Evolutionary conservation across 2,888 invertebrate genomes (phyloP).

Genomic region (Synanthedon myopaeformis): DNA sequence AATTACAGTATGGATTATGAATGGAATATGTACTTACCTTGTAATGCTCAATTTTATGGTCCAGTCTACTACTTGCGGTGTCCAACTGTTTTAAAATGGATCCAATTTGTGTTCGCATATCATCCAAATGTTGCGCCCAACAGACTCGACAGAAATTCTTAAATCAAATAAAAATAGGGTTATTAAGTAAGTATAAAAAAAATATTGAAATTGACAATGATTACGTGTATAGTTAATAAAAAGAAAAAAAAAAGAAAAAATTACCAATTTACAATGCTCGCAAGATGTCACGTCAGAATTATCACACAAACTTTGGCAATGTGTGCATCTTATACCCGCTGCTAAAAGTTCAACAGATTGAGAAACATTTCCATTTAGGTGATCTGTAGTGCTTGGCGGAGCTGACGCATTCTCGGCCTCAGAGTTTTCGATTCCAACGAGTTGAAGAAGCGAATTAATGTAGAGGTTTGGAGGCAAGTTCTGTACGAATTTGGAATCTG

Average conservation of each 20-base stretch:
- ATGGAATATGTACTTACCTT: conserved; percentile 41
- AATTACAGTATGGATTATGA: not conserved
- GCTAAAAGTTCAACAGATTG: conserved; percentile 46
- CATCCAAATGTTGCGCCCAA: conserved; percentile 71
- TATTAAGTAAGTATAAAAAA: no score
- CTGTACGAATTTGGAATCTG: conserved; percentile 61
- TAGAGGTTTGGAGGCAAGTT: conserved; percentile 76
- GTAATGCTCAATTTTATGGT: conserved; percentile 69
- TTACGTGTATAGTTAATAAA: no score
- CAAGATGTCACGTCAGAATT: conserved; percentile 43
- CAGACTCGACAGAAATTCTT: conserved; percentile 73
- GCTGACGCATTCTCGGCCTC: conserved; percentile 27
- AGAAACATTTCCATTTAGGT: conserved; percentile 4
- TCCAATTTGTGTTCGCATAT: conserved; percentile 68
- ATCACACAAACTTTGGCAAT: conserved; percentile 49
- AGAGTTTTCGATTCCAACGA: conserved; percentile 42
- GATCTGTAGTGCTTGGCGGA: conserved; percentile 11
- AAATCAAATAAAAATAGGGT: not conserved
- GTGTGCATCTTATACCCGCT: conserved; percentile 35
- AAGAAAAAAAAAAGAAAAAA: no score
- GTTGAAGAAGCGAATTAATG: conserved; percentile 71
- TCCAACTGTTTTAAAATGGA: conserved; percentile 69
- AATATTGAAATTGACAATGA: no score
- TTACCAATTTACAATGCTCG: conserved; percentile 73
- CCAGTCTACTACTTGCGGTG: conserved; percentile 58